phyloP scores from a whole-genome alignment of 1,140 invertebrate species.

The Drosophila lowei region DNA sequence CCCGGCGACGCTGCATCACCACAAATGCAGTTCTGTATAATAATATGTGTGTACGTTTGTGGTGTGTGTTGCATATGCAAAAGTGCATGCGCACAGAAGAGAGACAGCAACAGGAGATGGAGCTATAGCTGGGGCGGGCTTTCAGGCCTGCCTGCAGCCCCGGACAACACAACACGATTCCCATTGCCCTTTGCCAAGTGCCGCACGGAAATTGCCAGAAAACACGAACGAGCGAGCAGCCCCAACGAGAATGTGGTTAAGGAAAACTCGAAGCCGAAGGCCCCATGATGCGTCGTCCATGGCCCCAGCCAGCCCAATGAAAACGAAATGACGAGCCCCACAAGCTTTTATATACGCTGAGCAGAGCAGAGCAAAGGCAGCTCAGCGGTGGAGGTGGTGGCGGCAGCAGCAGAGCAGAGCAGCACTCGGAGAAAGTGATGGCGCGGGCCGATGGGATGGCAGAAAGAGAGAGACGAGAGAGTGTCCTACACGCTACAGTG shows the following conservation, averaged over 20 bases:
- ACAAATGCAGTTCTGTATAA: background rate
- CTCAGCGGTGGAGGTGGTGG: no score
- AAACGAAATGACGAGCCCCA: constrained; percentile 57
- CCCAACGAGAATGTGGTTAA: constrained; percentile 3
- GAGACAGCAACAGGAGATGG: constrained; percentile 61
- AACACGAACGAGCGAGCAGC: constrained; percentile 16
- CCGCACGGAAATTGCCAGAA: constrained; percentile 56
- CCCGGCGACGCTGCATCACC: constrained; percentile 30
- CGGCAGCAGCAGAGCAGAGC: no score
- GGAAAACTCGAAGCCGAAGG: background rate
- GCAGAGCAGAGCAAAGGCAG: no score
- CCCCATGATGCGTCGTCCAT: no score
- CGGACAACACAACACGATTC: constrained; percentile 61
- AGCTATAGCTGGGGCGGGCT: background rate
- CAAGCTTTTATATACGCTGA: constrained; percentile 3
- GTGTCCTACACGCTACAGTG: background rate
- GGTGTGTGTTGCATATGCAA: constrained; percentile 25
- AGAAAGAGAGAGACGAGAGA: constrained; percentile 2
- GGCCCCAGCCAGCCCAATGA: constrained; percentile 42
- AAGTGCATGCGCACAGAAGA: constrained; percentile 74
- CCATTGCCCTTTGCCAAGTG: constrained; percentile 65
- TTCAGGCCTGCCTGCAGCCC: constrained; percentile 10
- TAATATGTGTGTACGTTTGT: background rate
- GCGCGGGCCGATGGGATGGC: background rate
- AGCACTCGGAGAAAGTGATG: constrained; percentile 21